Percentiles rank a stretch among this genome's conserved stretches.
These are phyloP conservation scores for Petaurus breviceps DNA, from an alignment of 2,113 vertebrate species.

Conservation along the genomic window DNA sequence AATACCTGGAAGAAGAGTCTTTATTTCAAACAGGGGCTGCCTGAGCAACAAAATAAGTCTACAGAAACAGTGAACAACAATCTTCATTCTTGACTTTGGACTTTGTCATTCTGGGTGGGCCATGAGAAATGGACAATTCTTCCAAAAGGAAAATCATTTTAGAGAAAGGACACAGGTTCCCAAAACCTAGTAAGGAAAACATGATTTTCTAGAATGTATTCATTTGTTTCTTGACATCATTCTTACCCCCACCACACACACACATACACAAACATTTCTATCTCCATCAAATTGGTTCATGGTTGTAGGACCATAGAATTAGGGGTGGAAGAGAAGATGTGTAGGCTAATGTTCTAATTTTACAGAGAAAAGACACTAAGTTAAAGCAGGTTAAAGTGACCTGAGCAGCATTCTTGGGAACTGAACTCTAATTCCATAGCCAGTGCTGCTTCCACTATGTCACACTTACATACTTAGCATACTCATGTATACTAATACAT, in stretches of 20 bases:
- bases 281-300: not conserved
- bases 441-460: not conserved
- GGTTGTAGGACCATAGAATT: not conserved
- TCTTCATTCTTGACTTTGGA: not conserved
- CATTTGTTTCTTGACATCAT: not conserved
- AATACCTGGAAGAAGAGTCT: not conserved
- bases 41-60: not conserved
- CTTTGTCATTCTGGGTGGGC: not conserved
- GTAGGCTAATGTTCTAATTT: not conserved
- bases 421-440: not conserved
- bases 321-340: not conserved
- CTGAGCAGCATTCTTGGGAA: not conserved
- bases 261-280: not conserved
- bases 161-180: not conserved
- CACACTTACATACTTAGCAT: not conserved
- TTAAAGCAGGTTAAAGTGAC: not conserved
- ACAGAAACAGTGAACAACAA: not conserved
- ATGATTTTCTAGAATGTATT: not conserved
- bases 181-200: not conserved
- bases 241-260: not conserved
- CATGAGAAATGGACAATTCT: not conserved
- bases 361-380: not conserved
- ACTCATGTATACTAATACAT: not conserved
- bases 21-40: not conserved
- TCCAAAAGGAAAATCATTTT: not conserved